Evolutionary conservation across 2,888 invertebrate genomes (phyloP), one percentile per base, ranked within the genome.

Genomic region (Nomada fucata): DNA sequence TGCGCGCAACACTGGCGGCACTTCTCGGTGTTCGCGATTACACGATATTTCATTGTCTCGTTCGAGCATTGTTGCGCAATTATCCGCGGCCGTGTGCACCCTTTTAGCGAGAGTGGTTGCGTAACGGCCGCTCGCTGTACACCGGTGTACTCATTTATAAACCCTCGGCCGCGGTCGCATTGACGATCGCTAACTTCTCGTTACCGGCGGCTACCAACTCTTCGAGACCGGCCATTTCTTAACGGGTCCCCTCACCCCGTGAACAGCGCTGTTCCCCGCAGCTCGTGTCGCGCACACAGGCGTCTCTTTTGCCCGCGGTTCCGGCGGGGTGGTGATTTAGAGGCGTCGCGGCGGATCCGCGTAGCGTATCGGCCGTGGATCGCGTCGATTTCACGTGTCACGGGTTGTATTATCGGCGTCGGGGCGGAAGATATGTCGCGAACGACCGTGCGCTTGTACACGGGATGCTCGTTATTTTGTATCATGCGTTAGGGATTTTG

Each of bases 171-270:
- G 83, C 79, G 60, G 71, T 42, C 69, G 72, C 67, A 81, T 86
- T 83, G 86, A 82, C 87, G 82, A 86, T 82, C 78, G 84, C 86
- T 86, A 86, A 87, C 83, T 85, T 85, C 88, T 88, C 86, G 86
- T 88, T 89, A 87, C 89, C 79, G 36, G 81, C 55, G 76, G 78
- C 84, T 85, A 84, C 85, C 82, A 78, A 44, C 79, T 75, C 67
- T 74, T 82, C 84, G 83, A 83, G 70, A 84, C 76, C 64, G 81
- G 76, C 73, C 78, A 72, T 85, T 86, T 84, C 83, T 86, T 84
- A 82, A 71, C 76, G 82, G 74, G 86, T 86, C 76, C 26, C 26
- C 76, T 23, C 23, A 1, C 23, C 20, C 78, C 73, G 77, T 29
- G 57, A 67, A 76, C 53, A 20, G 67, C n/a, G 23, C 29, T n/a